Conservation (phyloP, 2,113 vertebrate species). For the Monopterus albus region DNA sequence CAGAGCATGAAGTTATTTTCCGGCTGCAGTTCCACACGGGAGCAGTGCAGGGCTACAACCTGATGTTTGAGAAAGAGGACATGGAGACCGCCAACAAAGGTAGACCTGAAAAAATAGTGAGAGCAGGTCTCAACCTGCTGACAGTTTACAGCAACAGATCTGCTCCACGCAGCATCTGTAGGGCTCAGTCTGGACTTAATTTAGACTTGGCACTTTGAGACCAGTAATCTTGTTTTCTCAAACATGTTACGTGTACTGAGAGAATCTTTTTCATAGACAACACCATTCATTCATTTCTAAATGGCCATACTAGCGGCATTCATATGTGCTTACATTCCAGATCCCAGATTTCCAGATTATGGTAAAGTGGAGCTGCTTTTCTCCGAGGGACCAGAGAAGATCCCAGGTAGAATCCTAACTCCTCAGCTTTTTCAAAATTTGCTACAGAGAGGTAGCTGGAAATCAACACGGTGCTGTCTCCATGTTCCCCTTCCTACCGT, state of each 20-base stretch:
- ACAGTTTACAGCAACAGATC: constrained; percentile 31
- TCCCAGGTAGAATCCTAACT: constrained; percentile 83
- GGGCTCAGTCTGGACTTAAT: constrained; percentile 51
- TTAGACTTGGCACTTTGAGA: constrained; percentile 52
- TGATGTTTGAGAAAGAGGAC: constrained; percentile 92
- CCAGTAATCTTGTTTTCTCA: constrained; percentile 52
- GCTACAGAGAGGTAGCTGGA: not conserved
- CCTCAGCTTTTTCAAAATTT: not conserved
- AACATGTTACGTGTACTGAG: constrained; percentile 44
- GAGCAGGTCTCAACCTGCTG: constrained; percentile 48
- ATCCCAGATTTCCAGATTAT: constrained; percentile 91
- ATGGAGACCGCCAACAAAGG: constrained; percentile 91
- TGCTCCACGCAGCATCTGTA: constrained; percentile 27
- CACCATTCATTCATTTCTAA: constrained; percentile 39
- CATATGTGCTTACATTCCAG: constrained; percentile 80
- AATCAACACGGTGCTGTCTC: constrained; percentile 33
- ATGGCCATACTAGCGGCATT: constrained; percentile 24
- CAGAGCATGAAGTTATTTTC: constrained; percentile 89
- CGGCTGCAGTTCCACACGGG: constrained; percentile 96
- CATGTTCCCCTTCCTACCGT: not conserved
- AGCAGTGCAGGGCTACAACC: constrained; percentile 86
- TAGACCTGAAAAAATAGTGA: constrained; percentile 56
- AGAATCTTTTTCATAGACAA: constrained; percentile 18
- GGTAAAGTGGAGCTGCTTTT: constrained; percentile 94
- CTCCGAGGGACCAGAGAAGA: constrained; percentile 91